These are phyloP conservation scores for Campaea margaritaria DNA, from an alignment of 2,888 invertebrate species.

Conservation along the genomic window DNA sequence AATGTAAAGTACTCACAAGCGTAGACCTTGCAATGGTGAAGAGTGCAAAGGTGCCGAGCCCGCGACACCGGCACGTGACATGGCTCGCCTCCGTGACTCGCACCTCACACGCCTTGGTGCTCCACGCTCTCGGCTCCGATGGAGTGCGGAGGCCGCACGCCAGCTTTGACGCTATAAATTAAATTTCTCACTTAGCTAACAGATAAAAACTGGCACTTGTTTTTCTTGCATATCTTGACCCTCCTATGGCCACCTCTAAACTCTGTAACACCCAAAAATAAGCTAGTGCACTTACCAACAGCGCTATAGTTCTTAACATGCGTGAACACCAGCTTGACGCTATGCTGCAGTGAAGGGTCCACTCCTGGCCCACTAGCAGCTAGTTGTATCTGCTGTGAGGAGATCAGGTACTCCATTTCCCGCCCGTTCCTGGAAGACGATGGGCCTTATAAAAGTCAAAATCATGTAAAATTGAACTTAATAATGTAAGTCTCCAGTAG, in stretches of 20 bases:
- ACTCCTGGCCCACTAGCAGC: constrained; percentile 60
- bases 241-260: too few relatives aligned
- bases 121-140: constrained; percentile 79
- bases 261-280: too few relatives aligned
- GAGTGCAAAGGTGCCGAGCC: constrained; percentile 73
- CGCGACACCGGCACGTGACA: constrained; percentile 71
- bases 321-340: constrained; percentile 68
- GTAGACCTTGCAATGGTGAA: constrained; percentile 71
- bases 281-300: constrained; percentile 59
- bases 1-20: constrained; percentile 59
- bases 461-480: too few relatives aligned
- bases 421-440: constrained; percentile 85
- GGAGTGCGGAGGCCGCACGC: constrained; percentile 75
- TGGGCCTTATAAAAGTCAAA: constrained; percentile 55
- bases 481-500: constrained; percentile 36
- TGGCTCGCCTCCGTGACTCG: constrained; percentile 70
- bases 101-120: constrained; percentile 72
- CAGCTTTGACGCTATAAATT: constrained; percentile 66
- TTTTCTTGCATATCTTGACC: too few relatives aligned
- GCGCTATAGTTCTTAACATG: constrained; percentile 75
- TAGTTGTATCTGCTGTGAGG: constrained; percentile 83
- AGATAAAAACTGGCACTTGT: too few relatives aligned
- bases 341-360: constrained; percentile 69
- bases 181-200: too few relatives aligned
- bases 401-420: constrained; percentile 88